phyloP scores from a whole-genome alignment of 2,113 vertebrate species.

The Toxostoma redivivum region DNA sequence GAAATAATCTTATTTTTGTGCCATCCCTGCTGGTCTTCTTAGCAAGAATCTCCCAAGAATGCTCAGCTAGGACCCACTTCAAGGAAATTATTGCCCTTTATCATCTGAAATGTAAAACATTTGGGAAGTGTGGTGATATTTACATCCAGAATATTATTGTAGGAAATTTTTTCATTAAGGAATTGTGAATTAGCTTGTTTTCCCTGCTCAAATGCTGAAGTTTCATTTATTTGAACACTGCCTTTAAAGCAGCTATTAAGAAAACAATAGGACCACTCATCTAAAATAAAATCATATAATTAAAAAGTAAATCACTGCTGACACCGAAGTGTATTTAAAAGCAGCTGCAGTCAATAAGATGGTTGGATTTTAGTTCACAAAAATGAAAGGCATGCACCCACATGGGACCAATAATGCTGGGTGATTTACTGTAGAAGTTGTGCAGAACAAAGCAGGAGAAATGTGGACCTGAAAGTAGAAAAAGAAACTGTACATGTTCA shows the following conservation, averaged over 20 bases:
- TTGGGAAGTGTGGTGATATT: background rate
- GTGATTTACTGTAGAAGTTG: background rate
- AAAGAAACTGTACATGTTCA: background rate
- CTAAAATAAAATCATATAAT: slow-evolving; percentile 44
- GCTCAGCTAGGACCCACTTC: background rate
- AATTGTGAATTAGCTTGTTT: background rate
- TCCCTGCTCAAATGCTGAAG: background rate
- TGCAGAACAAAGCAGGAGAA: slow-evolving; percentile 6
- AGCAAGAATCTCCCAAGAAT: background rate
- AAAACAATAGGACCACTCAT: slow-evolving; percentile 19
- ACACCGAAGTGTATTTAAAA: slow-evolving; percentile 53
- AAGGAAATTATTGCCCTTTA: background rate
- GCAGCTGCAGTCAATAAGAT: slow-evolving; percentile 44
- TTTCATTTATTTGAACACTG: background rate
- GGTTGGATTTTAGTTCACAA: background rate
- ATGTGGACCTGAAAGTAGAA: background rate
- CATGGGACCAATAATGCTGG: background rate
- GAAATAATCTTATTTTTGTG: background rate
- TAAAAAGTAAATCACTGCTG: slow-evolving; percentile 54
- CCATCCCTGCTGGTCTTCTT: background rate
- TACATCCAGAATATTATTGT: background rate
- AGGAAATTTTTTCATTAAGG: background rate
- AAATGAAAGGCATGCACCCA: slow-evolving; percentile 25
- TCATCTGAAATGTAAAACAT: background rate
- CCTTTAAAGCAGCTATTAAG: slow-evolving; percentile 27